Conservation (phyloP, 2,888 invertebrate species). For the Apamea sordens region DNA sequence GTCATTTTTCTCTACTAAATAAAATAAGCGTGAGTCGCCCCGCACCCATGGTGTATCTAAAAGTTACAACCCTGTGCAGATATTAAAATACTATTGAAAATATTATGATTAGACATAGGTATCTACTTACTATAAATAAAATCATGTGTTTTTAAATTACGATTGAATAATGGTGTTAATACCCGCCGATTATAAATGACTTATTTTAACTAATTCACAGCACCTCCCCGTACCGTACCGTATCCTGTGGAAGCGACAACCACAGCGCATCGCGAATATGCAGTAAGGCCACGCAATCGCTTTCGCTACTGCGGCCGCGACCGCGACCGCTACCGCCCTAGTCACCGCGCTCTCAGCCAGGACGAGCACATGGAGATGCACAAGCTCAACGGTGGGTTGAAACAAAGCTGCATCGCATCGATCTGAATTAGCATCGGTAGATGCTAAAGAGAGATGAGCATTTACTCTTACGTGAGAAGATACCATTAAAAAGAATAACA, state of each 20-base stretch:
- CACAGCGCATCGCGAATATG: background rate
- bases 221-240: background rate
- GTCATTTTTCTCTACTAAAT: background rate
- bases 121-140: background rate
- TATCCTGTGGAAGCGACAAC: background rate
- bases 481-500: background rate
- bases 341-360: too few relatives aligned
- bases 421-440: slow-evolving; percentile 7
- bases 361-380: background rate
- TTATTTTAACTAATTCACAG: background rate
- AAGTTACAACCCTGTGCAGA: background rate
- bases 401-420: background rate
- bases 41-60: background rate
- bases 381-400: background rate
- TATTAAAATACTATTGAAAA: background rate
- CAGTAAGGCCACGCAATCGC: background rate
- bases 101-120: background rate
- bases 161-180: background rate
- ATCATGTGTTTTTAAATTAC: too few relatives aligned
- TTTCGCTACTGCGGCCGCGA: too few relatives aligned
- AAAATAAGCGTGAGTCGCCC: background rate
- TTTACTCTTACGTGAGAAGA: background rate
- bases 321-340: background rate
- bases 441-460: background rate
- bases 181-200: background rate